phyloP scores from a whole-genome alignment of 2,797 vertebrate genomes.

The Cossypha niveicapilla region DNA sequence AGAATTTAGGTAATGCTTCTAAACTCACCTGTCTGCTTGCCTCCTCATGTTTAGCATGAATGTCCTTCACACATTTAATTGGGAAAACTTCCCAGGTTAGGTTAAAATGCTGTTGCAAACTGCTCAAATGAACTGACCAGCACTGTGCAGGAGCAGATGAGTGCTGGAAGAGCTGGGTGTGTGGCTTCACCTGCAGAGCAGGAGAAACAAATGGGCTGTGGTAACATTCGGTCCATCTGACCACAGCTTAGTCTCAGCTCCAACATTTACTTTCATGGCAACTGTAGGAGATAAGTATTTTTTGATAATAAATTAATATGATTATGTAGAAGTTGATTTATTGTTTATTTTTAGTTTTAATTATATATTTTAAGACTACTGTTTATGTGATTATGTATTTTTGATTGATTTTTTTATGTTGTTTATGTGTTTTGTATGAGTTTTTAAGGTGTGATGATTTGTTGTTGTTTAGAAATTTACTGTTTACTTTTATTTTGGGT shows the following conservation, averaged over 20 bases:
- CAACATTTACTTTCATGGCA: not conserved
- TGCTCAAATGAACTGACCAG: not conserved
- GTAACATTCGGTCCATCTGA: not conserved
- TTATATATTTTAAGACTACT: no score
- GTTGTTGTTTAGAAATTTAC: no score
- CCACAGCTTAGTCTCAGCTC: not conserved
- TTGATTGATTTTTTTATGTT: no score
- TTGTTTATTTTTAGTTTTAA: no score
- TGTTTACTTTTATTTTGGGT: no score
- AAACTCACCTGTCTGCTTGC: not conserved
- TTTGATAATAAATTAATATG: no score
- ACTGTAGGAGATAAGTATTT: not conserved
- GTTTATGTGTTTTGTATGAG: no score
- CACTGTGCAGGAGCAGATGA: rapidly evolving
- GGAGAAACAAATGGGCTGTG: not conserved
- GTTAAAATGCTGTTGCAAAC: not conserved
- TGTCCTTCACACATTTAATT: not conserved
- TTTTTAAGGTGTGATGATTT: no score
- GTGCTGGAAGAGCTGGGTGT: not conserved
- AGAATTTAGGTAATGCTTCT: not conserved
- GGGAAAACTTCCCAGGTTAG: not conserved
- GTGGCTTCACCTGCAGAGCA: not conserved
- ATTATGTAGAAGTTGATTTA: no score
- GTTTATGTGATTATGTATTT: no score
- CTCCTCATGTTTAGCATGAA: not conserved